Evolutionary conservation across 2,113 vertebrate genomes (phyloP), one percentile per base, ranked within the genome.

Genomic region (Gobius niger): DNA sequence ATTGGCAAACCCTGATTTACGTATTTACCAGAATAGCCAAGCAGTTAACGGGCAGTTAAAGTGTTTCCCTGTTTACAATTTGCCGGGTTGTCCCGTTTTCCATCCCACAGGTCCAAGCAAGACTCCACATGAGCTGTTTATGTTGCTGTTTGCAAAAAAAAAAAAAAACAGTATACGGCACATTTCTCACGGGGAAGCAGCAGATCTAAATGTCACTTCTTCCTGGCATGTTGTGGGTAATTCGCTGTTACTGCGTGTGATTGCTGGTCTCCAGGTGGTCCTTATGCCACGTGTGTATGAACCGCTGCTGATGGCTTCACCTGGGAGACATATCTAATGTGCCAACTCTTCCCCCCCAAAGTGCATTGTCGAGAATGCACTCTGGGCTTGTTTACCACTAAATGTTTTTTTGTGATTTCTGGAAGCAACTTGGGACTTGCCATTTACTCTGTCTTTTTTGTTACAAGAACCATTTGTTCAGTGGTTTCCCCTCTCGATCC

Each of bases 241-340:
- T 91, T 87, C 90, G 77, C 84, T 78, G 87, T 90, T 87, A 88
- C 90, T 82, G 79, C 85, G 72, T 84, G 82, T 79, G 60, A 66
- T 68, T 77, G 60, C 74, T 77, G 63, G 87, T 91, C 90, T 91
- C 91, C 90, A 90, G 92, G 91, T 91, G 88, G 82, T 84, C 87
- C 56, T 89, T 67, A 86, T 82, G 80, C 86, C 79, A 87, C n/a
- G 70, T 47, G 73, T 75, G 77, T 88, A 76, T 72, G 18, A 85
- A 69, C 67, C 42, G 78, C 78, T 86, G 88, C 86, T 93, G 89
- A 92, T 91, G 85, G 82, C 87, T 90, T 73, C 87, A 91, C 90
- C 91, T 90, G 87, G 89, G 91, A 90, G 89, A 92, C 90, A 93
- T 90, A 70, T 82, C 86, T 85, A 92, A 89, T 88, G 81, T 82